Evolutionary conservation across 2,888 invertebrate genomes (phyloP).

Genomic region (Drosophila macrospina): DNA sequence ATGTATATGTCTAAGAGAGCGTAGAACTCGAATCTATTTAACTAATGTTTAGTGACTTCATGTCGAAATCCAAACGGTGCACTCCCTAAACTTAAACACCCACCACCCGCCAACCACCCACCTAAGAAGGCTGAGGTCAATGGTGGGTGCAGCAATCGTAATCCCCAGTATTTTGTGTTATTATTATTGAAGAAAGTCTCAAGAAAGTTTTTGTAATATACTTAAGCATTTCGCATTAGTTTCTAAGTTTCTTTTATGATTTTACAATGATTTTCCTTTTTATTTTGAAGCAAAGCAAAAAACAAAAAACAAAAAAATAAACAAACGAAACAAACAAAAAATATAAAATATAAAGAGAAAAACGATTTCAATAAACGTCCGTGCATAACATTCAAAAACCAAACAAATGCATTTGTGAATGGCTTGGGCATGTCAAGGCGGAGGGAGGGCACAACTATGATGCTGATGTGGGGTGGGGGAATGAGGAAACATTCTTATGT

Average conservation of each 20-base stretch:
- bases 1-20: constrained; percentile 60
- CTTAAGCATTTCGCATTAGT: constrained; percentile 71
- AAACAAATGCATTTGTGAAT: constrained; percentile 58
- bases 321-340: constrained; percentile 63
- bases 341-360: constrained; percentile 54
- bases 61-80: constrained; percentile 55
- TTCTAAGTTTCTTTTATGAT: constrained; percentile 64
- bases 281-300: constrained; percentile 27
- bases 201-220: constrained; percentile 62
- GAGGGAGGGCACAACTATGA: neutral
- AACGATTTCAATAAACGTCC: constrained; percentile 77
- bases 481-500: constrained; percentile 56
- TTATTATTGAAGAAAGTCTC: constrained; percentile 25
- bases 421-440: constrained; percentile 5
- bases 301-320: constrained; percentile 17
- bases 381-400: constrained; percentile 75
- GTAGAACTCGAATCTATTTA: constrained; percentile 69
- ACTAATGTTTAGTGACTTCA: constrained; percentile 65
- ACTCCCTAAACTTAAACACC: constrained; percentile 39
- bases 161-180: constrained; percentile 14
- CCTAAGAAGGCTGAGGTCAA: too few species aligned
- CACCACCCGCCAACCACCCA: neutral
- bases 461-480: neutral
- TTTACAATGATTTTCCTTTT: constrained; percentile 23
- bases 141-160: constrained; percentile 12